phyloP scores from a whole-genome alignment of 2,888 invertebrate species.

The Mythimna impura region DNA sequence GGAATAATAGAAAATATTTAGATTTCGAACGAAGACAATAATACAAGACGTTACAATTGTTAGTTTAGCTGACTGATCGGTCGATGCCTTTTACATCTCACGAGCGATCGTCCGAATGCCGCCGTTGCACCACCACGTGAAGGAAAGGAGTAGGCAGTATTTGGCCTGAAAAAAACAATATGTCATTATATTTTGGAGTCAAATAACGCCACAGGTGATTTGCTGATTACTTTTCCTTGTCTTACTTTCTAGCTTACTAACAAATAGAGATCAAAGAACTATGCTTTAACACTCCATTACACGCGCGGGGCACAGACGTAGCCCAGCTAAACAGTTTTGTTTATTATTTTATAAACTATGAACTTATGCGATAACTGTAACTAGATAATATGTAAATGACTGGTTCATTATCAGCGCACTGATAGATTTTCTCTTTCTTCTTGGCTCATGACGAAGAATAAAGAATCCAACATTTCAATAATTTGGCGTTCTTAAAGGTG shows the following conservation, averaged over 20 bases:
- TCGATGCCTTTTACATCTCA: not conserved
- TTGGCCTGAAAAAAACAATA: slow-evolving; percentile 9
- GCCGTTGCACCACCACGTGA: not conserved
- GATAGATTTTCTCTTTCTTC: not conserved
- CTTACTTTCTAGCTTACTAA: not conserved
- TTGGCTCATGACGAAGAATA: not conserved
- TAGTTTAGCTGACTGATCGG: not conserved
- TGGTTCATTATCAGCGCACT: not conserved
- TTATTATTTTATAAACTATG: not conserved
- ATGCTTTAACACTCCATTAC: slow-evolving; percentile 6
- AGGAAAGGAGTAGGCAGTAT: slow-evolving; percentile 5
- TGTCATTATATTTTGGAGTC: not conserved
- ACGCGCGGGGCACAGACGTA: not conserved
- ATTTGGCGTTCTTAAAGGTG: not conserved
- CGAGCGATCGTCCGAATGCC: not conserved
- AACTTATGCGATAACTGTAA: not conserved
- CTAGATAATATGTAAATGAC: not conserved
- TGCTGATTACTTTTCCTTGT: not conserved
- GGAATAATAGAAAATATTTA: not conserved
- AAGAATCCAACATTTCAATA: not conserved
- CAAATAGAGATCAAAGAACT: not conserved
- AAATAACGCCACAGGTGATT: not conserved
- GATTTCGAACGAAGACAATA: not conserved
- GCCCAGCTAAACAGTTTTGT: not conserved
- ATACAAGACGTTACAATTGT: not conserved